Percentiles rank a stretch among this genome's conserved stretches.
These are phyloP conservation scores for Bovichtus diacanthus DNA, from an alignment of 2,797 vertebrate species.

Conservation along the genomic window DNA sequence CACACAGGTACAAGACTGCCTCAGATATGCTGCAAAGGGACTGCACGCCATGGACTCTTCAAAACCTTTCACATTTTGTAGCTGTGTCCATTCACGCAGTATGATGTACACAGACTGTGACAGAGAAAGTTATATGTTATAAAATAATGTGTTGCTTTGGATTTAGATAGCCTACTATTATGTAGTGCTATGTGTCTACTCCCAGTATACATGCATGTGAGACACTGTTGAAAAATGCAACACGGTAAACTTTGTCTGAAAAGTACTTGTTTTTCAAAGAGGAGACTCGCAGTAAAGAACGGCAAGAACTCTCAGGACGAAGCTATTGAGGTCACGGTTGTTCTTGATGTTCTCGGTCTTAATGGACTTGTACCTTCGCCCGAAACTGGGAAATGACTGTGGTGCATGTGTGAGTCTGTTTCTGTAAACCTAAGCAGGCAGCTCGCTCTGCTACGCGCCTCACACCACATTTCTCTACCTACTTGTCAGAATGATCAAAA, in stretches of 20 bases:
- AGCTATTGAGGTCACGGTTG: constrained; percentile 30
- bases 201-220: neutral
- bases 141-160: neutral
- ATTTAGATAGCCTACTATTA: neutral
- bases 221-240: neutral
- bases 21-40: neutral
- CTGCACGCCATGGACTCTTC: neutral
- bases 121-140: neutral
- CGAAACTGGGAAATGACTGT: constrained; percentile 30
- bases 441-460: constrained; percentile 38
- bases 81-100: neutral
- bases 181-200: neutral
- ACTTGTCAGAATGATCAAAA: constrained; percentile 61
- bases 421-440: constrained; percentile 58
- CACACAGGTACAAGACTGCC: neutral
- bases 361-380: constrained; percentile 25
- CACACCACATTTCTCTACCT: constrained; percentile 28
- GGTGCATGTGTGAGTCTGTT: constrained; percentile 41
- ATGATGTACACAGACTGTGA: neutral
- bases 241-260: neutral
- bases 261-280: neutral
- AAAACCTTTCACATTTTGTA: neutral
- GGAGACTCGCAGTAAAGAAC: neutral
- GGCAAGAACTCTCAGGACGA: neutral
- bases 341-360: constrained; percentile 27